Conservation (phyloP, 2,888 invertebrate species). For the Pandemis cinnamomeana region DNA sequence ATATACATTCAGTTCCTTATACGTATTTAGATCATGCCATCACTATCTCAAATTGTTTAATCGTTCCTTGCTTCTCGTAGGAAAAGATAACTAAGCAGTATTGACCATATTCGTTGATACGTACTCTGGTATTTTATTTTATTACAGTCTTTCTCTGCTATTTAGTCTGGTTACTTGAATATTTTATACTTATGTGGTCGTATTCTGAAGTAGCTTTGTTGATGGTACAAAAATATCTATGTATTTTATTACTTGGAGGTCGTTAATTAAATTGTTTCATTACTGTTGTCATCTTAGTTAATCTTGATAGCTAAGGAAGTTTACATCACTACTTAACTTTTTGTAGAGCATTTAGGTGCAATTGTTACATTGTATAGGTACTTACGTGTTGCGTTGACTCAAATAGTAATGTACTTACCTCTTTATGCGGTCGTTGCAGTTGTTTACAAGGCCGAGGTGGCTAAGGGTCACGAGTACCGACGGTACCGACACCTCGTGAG, state of each 20-base stretch:
- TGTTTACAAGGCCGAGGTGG: neutral
- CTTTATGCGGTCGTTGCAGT: slow-evolving; percentile 6
- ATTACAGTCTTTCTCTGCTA: neutral
- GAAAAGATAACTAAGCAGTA: neutral
- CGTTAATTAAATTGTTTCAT: neutral
- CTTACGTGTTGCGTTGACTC: neutral
- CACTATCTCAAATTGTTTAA: neutral
- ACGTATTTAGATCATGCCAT: neutral
- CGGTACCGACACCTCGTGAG: slow-evolving; percentile 3
- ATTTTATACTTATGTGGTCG: neutral
- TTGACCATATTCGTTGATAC: neutral
- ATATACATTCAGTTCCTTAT: neutral
- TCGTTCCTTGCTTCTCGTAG: neutral
- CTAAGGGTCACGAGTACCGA: slow-evolving; percentile 4
- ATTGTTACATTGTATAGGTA: slow-evolving; percentile 1
- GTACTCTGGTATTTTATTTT: neutral
- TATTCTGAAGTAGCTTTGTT: too few relatives aligned
- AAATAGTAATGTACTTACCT: neutral
- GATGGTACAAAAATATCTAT: neutral
- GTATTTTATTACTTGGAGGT: neutral
- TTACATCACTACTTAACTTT: neutral
- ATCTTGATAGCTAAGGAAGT: neutral
- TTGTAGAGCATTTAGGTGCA: neutral
- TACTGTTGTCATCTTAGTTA: neutral
- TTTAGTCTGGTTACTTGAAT: neutral